These are phyloP conservation scores for Papilio helenus DNA, from an alignment of 1,140 invertebrate genomes.

Conservation along the genomic window DNA sequence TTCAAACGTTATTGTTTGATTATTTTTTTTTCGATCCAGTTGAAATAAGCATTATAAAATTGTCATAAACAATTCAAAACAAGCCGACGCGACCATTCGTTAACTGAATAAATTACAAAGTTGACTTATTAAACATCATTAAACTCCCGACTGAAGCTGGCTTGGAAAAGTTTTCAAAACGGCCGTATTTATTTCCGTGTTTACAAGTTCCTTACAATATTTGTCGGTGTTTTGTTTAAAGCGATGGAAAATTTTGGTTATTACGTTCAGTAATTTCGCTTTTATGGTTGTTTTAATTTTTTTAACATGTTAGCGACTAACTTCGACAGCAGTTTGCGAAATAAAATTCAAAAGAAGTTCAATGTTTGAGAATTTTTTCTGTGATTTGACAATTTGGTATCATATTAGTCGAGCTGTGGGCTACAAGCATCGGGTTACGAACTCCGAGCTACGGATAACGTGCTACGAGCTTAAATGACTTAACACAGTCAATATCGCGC, in stretches of 20 bases:
- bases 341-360: neutral
- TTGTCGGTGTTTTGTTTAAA: conserved; percentile 26
- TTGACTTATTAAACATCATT: conserved; percentile 24
- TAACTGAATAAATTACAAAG: conserved; percentile 15
- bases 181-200: conserved; percentile 20
- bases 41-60: neutral
- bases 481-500: neutral
- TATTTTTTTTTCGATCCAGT: neutral
- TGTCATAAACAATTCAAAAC: conserved; percentile 2
- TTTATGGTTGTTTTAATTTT: neutral
- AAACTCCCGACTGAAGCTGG: neutral
- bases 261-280: neutral
- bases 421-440: neutral
- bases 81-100: neutral
- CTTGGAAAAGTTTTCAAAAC: conserved; percentile 14
- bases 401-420: neutral
- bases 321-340: neutral
- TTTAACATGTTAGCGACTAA: neutral
- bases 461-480: neutral
- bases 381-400: neutral
- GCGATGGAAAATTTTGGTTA: conserved; percentile 15
- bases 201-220: conserved; percentile 24
- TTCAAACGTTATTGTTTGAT: neutral
- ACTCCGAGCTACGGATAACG: neutral
- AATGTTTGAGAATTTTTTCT: neutral